Evolutionary conservation across 1,140 invertebrate genomes (phyloP), one percentile per base, ranked within the genome.

Genomic region (Plutomurus gul): DNA sequence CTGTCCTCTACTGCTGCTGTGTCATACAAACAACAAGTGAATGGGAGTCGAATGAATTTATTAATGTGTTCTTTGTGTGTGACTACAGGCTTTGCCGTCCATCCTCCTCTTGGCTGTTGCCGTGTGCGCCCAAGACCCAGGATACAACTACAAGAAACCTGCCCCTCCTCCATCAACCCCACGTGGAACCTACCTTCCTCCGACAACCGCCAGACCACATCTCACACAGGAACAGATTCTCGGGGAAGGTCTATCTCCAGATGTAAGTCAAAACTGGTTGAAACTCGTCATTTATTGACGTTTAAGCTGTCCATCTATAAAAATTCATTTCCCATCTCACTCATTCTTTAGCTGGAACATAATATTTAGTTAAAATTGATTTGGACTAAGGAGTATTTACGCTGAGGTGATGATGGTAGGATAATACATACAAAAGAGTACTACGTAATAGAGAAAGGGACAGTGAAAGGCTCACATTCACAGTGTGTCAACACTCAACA

Each of bases 41-140:
- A n/a, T n/a, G n/a, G n/a, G n/a, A n/a, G 25, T 60, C 27, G 13
- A 65, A 65, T 36, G 13, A 49, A 65, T 36, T 33, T 65, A 30
- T 16, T 3, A 30, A 22, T 5, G 27, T 72, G 70, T 43, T 40
- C 20, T 72, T 72, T 72, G 37, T 72, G 37, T 40, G 33, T 71
- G 18, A 22, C 25, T 72, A 11, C 30, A 72, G 70, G 70, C 56
- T 65, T 33, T 72, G 36, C 65, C 37, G 33, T 72, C 36, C 20
- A 8, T 72, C 70, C 36, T 72, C 70, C 22, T 72, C 36, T 43
- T 72, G 36, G 70, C 37, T 39, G 37, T 46, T 27, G 40, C 39
- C 20, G 70, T 72, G 36, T 39, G 36, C 37, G 70, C 70, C 36
- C 70, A 72, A 72, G 70, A 72, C 22, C 70, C 36, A 72, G 70